Base-by-base conservation (phyloP, 2,113 vertebrate species). In the Corythoichthys haematopterus region DNA sequence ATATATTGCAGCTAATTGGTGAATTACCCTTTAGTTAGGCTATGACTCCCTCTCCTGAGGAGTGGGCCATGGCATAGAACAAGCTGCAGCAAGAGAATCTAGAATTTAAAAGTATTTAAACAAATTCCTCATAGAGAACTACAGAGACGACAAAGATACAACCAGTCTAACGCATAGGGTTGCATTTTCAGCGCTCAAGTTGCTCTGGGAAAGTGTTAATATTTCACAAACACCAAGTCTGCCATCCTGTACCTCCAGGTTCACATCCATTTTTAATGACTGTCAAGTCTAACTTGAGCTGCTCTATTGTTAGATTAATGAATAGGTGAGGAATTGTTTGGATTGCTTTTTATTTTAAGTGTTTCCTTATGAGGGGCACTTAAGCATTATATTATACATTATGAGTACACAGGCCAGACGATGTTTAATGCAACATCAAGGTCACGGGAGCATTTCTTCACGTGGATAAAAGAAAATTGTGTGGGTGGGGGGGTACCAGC, bases 271-370 rank as follows among this genome's bases (percentile, higher is more conserved):
- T 65, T 75, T 62, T 78, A 69, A 84, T 73, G 69, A 72, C 68
- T 66, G 57, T 43, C 8, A 47, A 75, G 74, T 63, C 66, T 45
- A 80, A 81, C 70, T 70, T 36, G 4, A 38, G 52, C 56, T 48
- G 62, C 79, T 80, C 69, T 81, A 65, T 75, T 79, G 67, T 67
- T 71, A 65, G 69, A 72, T 75, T 83, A 84, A 84, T 84, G 74
- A 85, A 80, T 77, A 87, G 79, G 81, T 85, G 79, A 86, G 73
- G 70, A 86, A 87, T 88, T 80, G 75, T 76, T 78, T 55, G 73
- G 75, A 81, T 85, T 68, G n/a, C 12, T 11, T n/a, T 37, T 15
- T 48, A 11, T 46, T 63, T 9, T 10, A 88, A 89, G 84, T 80
- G 82, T 87, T 88, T 88, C 77, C 69, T 79, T 80, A 80, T 77